These are phyloP conservation scores for Heteractis magnifica DNA, from an alignment of 92 coral and sea anemone species.

Conservation along the genomic window DNA sequence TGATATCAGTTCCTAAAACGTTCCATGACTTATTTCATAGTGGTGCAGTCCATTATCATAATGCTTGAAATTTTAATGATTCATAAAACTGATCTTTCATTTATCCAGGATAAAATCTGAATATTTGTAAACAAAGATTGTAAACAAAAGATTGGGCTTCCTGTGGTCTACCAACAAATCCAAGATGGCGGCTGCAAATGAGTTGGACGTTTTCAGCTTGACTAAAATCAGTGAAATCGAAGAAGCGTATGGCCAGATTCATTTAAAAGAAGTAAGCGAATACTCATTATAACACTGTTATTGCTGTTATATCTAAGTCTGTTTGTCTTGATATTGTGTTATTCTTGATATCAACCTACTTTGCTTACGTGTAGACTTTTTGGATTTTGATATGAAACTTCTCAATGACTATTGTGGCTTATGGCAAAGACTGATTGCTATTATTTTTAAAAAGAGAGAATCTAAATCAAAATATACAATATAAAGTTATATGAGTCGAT, in stretches of 20 bases:
- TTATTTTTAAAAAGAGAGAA: too few relatives aligned
- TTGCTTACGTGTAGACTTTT: background rate
- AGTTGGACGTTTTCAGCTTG: constrained; percentile 76
- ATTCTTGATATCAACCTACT: background rate
- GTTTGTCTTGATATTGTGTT: background rate
- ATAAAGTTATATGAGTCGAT: too few relatives aligned
- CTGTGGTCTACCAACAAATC: constrained; percentile 13
- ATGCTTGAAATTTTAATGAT: too few relatives aligned
- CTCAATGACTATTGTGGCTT: too few relatives aligned
- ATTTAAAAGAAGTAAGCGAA: constrained; percentile 81
- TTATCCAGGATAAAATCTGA: background rate
- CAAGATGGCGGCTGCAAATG: constrained; percentile 90
- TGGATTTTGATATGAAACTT: too few relatives aligned
- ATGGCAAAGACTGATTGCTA: too few relatives aligned
- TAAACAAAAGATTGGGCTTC: background rate
- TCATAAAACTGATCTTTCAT: background rate
- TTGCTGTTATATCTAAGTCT: background rate
- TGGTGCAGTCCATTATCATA: too few relatives aligned
- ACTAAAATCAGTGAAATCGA: constrained; percentile 94
- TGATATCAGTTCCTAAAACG: too few relatives aligned
- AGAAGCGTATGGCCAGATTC: constrained; percentile 84
- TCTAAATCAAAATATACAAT: too few relatives aligned
- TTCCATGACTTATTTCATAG: too few relatives aligned
- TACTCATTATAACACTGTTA: background rate
- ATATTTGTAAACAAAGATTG: background rate